A percentile compares a stretch with the other conserved stretches of the same genome.
Conservation (phyloP, 2,888 invertebrate species). For the Sussaba pulchella region DNA sequence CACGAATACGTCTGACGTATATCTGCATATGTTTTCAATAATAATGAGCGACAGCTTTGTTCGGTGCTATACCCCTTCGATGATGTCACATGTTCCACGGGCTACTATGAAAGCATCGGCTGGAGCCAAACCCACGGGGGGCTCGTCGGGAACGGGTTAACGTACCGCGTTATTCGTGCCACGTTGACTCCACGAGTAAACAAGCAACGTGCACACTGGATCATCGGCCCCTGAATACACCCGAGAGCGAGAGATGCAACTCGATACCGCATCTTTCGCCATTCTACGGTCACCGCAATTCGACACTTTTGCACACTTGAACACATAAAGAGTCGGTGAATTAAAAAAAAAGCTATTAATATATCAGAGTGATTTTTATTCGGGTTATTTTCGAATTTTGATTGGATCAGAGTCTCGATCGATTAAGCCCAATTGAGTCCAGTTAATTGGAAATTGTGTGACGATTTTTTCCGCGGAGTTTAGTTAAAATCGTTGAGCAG, state of each 20-base stretch:
- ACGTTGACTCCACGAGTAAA: constrained; percentile 37
- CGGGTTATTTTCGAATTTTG: too few species aligned
- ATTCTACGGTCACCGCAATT: constrained; percentile 13
- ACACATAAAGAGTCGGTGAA: not conserved
- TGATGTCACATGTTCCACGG: constrained; percentile 16
- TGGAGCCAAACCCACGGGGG: constrained; percentile 3
- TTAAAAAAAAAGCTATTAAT: not conserved
- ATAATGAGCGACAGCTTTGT: constrained; percentile 6
- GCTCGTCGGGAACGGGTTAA: constrained; percentile 43
- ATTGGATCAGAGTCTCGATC: too few species aligned
- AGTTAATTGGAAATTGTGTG: too few species aligned
- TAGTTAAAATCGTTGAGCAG: constrained; percentile 5
- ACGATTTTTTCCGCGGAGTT: not conserved
- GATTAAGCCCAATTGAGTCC: too few species aligned
- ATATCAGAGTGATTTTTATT: too few species aligned
- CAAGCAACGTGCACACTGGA: constrained; percentile 38
- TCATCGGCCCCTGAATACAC: not conserved
- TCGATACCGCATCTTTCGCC: constrained; percentile 13
- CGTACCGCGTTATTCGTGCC: constrained; percentile 42
- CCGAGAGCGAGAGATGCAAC: not conserved
- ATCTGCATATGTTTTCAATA: not conserved
- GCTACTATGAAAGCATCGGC: not conserved
- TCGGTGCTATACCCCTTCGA: constrained; percentile 8
- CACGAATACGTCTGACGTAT: constrained; percentile 7
- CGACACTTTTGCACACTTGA: constrained; percentile 3